A percentile compares a stretch with the other conserved stretches of the same genome.
Conservation (phyloP, 2,113 vertebrate genomes). For the Pituophis catenifer region DNA sequence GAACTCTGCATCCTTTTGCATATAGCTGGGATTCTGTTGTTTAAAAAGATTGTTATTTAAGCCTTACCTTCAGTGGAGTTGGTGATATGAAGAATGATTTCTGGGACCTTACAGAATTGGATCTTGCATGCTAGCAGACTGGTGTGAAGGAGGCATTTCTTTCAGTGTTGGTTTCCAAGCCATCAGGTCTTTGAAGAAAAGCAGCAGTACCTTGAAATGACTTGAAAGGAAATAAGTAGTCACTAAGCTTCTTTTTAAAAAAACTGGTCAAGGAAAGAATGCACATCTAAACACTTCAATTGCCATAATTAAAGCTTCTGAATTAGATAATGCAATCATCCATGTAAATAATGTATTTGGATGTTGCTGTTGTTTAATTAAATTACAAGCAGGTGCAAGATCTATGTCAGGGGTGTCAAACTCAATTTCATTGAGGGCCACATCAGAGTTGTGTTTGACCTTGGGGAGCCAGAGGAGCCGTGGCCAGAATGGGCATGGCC, state of each 20-base stretch:
- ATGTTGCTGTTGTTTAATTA: neutral
- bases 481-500: no score
- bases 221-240: neutral
- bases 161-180: neutral
- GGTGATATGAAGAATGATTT: neutral
- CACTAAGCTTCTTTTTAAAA: neutral
- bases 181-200: neutral
- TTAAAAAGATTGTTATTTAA: neutral
- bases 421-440: no score
- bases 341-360: neutral
- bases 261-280: neutral
- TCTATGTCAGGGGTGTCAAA: neutral
- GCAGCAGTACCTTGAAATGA: neutral
- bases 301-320: neutral
- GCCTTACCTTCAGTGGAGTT: neutral
- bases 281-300: neutral
- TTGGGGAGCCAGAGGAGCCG: no score
- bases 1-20: neutral
- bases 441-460: no score
- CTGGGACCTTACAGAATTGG: neutral
- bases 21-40: neutral
- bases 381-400: neutral
- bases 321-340: neutral
- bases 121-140: neutral
- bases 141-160: neutral